phyloP scores from a whole-genome alignment of 2,888 invertebrate species.

The Bursaphelenchus okinawaensis region DNA sequence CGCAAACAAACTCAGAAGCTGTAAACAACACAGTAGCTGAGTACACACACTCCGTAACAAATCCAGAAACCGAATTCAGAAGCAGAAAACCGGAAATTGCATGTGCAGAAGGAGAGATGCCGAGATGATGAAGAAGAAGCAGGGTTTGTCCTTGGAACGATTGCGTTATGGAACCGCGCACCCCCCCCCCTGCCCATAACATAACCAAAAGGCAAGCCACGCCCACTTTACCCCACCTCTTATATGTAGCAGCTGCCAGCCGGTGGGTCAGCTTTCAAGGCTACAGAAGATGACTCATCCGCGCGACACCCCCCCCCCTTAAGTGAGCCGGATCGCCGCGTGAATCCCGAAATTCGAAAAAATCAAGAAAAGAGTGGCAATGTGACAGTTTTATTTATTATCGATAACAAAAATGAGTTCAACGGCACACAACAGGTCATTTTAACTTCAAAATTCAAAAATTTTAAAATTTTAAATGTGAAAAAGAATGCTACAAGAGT shows the following conservation, averaged over 20 bases:
- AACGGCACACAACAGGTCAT: too few species aligned
- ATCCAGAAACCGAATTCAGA: too few species aligned
- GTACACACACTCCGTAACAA: too few species aligned
- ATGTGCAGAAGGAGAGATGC: background rate
- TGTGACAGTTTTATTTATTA: too few species aligned
- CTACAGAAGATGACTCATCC: background rate
- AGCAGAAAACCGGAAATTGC: background rate
- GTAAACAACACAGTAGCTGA: too few species aligned
- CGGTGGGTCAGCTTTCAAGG: background rate
- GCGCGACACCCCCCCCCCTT: background rate
- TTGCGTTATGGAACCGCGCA: background rate
- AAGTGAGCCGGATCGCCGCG: background rate
- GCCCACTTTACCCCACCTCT: too few species aligned
- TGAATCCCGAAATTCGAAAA: background rate
- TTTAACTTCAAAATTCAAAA: too few species aligned
- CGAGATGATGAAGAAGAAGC: background rate
- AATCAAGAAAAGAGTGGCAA: background rate
- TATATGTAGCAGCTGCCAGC: background rate
- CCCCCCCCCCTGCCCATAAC: background rate
- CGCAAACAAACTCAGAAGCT: too few species aligned
- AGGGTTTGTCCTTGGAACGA: background rate
- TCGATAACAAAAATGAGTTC: too few species aligned
- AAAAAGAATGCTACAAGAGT: background rate
- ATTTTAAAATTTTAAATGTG: background rate
- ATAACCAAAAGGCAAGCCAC: background rate